Base-by-base conservation (phyloP, 2,797 vertebrate species). In the Paramormyrops hopkinsi region DNA sequence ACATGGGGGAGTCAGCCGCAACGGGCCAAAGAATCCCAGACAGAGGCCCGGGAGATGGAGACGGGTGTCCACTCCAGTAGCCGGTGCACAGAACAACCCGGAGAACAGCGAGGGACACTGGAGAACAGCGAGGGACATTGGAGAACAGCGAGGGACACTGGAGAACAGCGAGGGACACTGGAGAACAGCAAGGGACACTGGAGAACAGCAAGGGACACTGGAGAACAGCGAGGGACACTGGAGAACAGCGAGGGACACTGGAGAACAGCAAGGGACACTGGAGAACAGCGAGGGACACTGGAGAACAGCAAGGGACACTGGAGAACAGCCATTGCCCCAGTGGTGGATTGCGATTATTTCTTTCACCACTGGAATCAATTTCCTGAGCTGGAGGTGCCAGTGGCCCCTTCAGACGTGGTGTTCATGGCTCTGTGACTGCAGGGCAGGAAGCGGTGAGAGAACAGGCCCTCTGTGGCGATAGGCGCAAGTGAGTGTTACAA, bases 291-390 rank as follows among this genome's bases (percentile, higher is more conserved):
- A 44, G 44, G 4, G 44, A 44, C 44, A 44, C 3, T 44, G 8
- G 59, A 65, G 22, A 29, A 65, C 22, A 11, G 6, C 7, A n/a
- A 62, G 7, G n/a, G 56, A 62, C 19, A 90, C 17, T 1, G 53
- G 65, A 83, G 76, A n/a, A 59, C 54, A 91, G 50, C n/a, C 82
- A 12, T 51, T 69, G 54, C 87, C 41, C n/a, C 48, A 17, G 2
- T 54, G 37, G 76, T 56, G 2, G 37, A 51, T 90, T 62, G 92
- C 87, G 92, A 91, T 93, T 92, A 90, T 90, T 90, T 9, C 88
- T 83, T 79, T 82, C 91, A 90, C 88, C 91, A 48, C 90, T 90
- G 73, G 91, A 93, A 89, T 90, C 62, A 22, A 93, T 93, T 93
- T 92, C 92, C 88, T 91, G 91, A 91, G 89, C 62, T 14, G 73